Conservation (phyloP, 2,797 vertebrate genomes). For the Lagorchestes hirsutus region DNA sequence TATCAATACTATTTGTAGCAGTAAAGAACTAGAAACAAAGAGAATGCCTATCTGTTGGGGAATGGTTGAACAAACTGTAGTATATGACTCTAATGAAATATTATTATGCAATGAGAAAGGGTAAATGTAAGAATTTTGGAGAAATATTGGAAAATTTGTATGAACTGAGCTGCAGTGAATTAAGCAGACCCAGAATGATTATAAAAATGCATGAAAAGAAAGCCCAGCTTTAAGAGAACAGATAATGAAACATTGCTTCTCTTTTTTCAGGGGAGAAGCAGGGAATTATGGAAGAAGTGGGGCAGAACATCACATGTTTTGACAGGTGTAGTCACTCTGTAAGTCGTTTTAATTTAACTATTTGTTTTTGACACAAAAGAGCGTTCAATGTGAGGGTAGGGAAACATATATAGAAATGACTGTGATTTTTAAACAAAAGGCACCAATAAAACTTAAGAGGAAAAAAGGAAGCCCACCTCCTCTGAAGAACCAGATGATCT, state of each 20-base stretch:
- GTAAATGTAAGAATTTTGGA: not conserved
- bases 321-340: not conserved
- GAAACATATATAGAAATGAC: not conserved
- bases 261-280: not conserved
- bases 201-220: not conserved
- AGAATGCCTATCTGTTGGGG: not conserved
- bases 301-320: not conserved
- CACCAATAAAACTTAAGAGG: not conserved
- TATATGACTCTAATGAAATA: not conserved
- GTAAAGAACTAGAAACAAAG: not conserved
- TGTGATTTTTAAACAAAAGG: not conserved
- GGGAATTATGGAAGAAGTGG: not conserved
- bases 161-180: not conserved
- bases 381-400: not conserved
- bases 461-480: not conserved
- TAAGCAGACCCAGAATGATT: not conserved
- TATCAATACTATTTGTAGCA: not conserved
- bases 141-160: not conserved
- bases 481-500: not conserved
- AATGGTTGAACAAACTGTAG: not conserved
- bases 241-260: not conserved
- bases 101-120: not conserved
- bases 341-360: not conserved
- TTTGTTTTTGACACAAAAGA: not conserved
- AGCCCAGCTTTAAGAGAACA: not conserved